Evolutionary conservation across 2,113 vertebrate species (phyloP), one percentile per base, ranked within the genome.

Genomic region (Barnardius zonarius): DNA sequence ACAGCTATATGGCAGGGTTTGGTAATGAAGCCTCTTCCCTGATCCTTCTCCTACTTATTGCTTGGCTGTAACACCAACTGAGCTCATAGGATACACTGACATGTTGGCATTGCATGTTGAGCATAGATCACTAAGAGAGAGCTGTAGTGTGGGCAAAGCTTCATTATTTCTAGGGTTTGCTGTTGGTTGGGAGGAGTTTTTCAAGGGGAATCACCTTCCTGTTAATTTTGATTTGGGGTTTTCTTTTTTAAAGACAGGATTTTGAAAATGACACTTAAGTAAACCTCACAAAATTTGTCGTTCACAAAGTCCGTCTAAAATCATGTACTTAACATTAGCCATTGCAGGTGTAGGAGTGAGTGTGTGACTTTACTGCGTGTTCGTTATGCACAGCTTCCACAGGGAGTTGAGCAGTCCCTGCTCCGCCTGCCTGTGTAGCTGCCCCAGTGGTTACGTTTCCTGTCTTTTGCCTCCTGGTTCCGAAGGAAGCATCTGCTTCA

Each of bases 61-160:
- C 31, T 39, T 59, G 49, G 9, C 43, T 64, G 5, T 75, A 70
- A 22, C n/a, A 25, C 25, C 28, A 30, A 1, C n/a, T 62, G 67
- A 57, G 23, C 28, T 63, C 9, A 5, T 39, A 35, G 69, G 54
- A 27, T 1, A 2, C 19, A 12, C 31, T 1, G 2, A n/a, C 1
- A 1, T 22, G 19, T 57, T 88, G 15, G 41, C 9, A 3, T 59
- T 52, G n/a, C 23, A 6, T 1, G 3, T 35, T 2, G 2, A 37
- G n/a, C 2, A 1, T 8, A 10, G 70, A 25, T 73, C 10, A 3
- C 37, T 9, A 33, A 35, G 52, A 39, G 39, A 55, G 52, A 67
- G 23, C 41, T 64, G 1, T 23, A 41, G 46, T 27, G 31, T 37
- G 16, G 28, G 64, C 63, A 41, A 44, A 67, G 28, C 55, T 63